Conservation (phyloP, 2,888 invertebrate species). For the Agrochola macilenta region DNA sequence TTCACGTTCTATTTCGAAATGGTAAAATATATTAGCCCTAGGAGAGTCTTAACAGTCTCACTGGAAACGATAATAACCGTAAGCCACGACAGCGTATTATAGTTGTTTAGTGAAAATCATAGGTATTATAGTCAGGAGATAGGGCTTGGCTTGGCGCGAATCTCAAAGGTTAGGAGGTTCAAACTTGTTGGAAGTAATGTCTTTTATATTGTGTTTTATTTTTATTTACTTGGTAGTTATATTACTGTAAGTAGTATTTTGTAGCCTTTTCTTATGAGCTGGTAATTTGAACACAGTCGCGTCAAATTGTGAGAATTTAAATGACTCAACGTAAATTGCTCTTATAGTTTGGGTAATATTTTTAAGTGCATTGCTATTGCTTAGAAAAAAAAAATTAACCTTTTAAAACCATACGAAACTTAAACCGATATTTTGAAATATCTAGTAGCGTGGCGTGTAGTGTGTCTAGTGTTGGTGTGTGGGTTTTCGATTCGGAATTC, state of each 20-base stretch:
- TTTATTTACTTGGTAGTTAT: conserved; percentile 19
- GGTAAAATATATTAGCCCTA: conserved; percentile 48
- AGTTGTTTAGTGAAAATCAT: conserved; percentile 56
- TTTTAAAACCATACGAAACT: neutral
- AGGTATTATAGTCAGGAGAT: conserved; percentile 40
- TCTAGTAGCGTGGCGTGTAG: neutral
- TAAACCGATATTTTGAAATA: neutral
- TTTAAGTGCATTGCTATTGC: neutral
- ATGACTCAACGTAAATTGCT: neutral
- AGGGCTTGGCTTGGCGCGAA: conserved; percentile 40
- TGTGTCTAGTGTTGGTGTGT: neutral
- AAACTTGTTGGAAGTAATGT: conserved; percentile 40
- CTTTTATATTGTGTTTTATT: conserved; percentile 44
- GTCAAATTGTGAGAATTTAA: neutral
- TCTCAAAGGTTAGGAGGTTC: conserved; percentile 56
- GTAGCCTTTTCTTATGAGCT: conserved; percentile 13
- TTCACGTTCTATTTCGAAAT: conserved; percentile 52
- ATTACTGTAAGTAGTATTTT: neutral
- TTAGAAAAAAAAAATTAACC: neutral
- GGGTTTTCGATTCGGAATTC: neutral
- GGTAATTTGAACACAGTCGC: neutral
- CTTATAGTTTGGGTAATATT: neutral
- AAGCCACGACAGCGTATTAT: conserved; percentile 46
- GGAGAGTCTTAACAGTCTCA: conserved; percentile 42
- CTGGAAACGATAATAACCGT: conserved; percentile 46